A percentile compares a stretch with the other conserved stretches of the same genome.
Evolutionary conservation across 2,797 vertebrate genomes (phyloP).

Genomic region (Loriculus beryllinus): DNA sequence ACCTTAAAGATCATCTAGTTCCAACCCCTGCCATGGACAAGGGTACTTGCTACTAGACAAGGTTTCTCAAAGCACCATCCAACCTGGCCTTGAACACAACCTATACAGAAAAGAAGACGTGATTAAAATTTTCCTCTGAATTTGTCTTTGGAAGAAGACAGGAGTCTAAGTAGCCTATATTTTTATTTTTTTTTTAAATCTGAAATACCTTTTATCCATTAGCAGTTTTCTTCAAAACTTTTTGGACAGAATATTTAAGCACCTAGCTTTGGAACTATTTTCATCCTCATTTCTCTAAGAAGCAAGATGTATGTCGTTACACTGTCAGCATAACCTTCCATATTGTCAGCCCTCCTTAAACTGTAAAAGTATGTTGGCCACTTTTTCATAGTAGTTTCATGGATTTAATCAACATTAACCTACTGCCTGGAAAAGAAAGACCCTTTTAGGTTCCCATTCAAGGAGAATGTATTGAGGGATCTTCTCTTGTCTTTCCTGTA

Average conservation of each 20-base stretch:
- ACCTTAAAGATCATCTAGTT: not conserved
- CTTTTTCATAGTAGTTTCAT: not conserved
- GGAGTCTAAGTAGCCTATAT: not conserved
- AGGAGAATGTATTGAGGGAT: not conserved
- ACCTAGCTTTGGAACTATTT: not conserved
- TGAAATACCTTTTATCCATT: not conserved
- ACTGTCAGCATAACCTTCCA: not conserved
- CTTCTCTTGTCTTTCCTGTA: not conserved
- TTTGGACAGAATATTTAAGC: not conserved
- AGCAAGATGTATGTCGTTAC: not conserved
- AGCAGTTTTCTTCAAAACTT: not conserved
- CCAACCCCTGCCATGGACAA: not conserved
- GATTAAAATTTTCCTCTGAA: not conserved
- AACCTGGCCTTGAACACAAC: not conserved
- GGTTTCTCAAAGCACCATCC: not conserved
- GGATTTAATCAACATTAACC: not conserved
- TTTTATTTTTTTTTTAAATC: too few species aligned
- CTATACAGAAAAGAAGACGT: not conserved
- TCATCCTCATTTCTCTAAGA: not conserved
- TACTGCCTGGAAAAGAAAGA: not conserved
- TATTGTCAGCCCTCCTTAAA: not conserved
- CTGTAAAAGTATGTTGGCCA: not conserved
- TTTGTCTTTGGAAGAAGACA: not conserved
- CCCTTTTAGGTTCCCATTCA: not conserved
- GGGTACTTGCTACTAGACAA: not conserved